Evolutionary conservation across 2,113 vertebrate genomes (phyloP), one percentile per base, ranked within the genome.

Genomic region (Otis tarda): DNA sequence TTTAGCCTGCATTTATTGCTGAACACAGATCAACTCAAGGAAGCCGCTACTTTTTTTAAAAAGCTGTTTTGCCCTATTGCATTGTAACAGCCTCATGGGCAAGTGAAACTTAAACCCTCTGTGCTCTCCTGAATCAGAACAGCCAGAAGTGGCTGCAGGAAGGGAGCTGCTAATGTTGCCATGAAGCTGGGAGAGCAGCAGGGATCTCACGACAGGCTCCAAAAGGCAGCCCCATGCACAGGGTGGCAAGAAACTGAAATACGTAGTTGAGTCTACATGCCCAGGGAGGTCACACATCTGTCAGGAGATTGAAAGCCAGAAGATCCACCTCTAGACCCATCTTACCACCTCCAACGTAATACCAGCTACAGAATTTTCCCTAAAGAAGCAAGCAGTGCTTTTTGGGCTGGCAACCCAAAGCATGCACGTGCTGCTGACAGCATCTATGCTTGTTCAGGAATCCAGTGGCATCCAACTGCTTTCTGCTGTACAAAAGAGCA

Each of bases 351-450:
- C 28, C 43, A 11, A 39, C 0, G 0, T 24, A 68, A 71, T 8
- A 28, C 7, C 53, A 87, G 52, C 15, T 56, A 56, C 35, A 80
- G 55, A 39, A 43, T 39, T 71, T 49, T 59, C 53, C 56, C 45
- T 37, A 24, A 67, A 68, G 37, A 53, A 65, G 45, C 6, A 43
- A 88, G 25, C 21, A 56, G 25, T 0, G 0, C 27, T 37, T 89
- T 90, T 39, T 6, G 10, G 19, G 12, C 18, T 56, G 20, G 55
- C 77, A 91, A 61, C 12, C 12, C 41, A 69, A 49, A 73, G 53
- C 4, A 1, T 2, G 8, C 1, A 7, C 0, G 0, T 24, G 43
- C n/a, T 83, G 28, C 67, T 93, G 35, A 37, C 0, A 0, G 19
- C 3, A 0, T 14, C 50, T 35, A 1, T 14, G 27, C 37, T 67